phyloP scores from a whole-genome alignment of 2,113 vertebrate species.

The Rana temporaria region DNA sequence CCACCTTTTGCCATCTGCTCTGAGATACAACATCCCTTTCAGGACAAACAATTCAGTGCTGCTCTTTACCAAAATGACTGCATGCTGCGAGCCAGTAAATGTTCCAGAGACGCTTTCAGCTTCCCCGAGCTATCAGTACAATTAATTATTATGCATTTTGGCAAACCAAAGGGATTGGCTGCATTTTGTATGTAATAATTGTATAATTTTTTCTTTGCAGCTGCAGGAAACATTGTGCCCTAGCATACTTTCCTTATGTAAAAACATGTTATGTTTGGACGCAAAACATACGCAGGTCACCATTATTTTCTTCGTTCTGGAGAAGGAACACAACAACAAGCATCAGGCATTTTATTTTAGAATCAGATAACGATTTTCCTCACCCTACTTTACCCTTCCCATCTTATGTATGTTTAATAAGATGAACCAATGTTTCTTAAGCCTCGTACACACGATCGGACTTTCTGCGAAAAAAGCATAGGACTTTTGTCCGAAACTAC shows the following conservation, averaged over 20 bases:
- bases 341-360: background rate
- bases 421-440: background rate
- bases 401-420: background rate
- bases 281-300: conserved; percentile 24
- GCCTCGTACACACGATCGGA: too few relatives aligned
- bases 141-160: conserved; percentile 51
- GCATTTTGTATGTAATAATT: conserved; percentile 43
- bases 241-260: conserved; percentile 51
- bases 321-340: background rate
- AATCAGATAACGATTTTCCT: background rate
- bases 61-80: conserved; percentile 15
- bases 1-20: conserved; percentile 16
- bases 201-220: conserved; percentile 47
- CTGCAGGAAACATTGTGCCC: conserved; percentile 47
- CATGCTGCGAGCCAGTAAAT: background rate
- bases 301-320: conserved; percentile 2
- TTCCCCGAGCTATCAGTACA: conserved; percentile 48
- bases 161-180: conserved; percentile 20
- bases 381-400: background rate
- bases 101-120: conserved; percentile 13
- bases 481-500: too few relatives aligned
- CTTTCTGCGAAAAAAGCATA: too few relatives aligned
- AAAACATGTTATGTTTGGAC: conserved; percentile 52
- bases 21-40: background rate
- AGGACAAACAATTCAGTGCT: conserved; percentile 35